phyloP scores from a whole-genome alignment of 2,113 vertebrate species.

The Hucho hucho region DNA sequence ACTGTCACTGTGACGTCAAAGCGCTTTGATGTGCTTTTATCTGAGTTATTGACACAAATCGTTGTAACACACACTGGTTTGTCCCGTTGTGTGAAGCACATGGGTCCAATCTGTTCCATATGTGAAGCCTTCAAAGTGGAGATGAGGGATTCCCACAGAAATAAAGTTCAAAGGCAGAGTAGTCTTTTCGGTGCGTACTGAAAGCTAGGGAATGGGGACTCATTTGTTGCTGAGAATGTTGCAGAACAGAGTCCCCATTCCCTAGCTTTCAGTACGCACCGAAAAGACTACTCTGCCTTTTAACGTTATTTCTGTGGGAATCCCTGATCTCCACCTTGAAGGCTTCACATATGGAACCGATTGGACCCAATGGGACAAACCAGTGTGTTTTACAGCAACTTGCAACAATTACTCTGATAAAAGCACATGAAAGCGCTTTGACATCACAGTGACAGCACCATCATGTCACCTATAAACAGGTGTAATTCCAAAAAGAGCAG shows the following conservation, averaged over 20 bases:
- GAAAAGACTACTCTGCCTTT: too few species aligned
- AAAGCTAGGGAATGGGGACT: constrained; percentile 53
- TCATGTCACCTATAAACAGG: constrained; percentile 36
- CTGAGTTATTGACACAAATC: constrained; percentile 63
- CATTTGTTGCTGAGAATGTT: constrained; percentile 63
- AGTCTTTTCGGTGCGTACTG: too few species aligned
- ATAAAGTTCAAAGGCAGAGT: too few species aligned
- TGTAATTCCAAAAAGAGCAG: too few species aligned
- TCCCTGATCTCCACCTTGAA: constrained; percentile 61
- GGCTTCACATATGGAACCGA: constrained; percentile 68
- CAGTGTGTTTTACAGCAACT: constrained; percentile 61
- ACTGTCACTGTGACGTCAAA: constrained; percentile 30
- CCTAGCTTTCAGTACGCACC: not conserved
- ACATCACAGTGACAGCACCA: constrained; percentile 31
- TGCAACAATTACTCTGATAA: constrained; percentile 65
- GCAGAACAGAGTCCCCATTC: constrained; percentile 51
- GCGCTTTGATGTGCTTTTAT: constrained; percentile 66
- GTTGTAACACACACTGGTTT: constrained; percentile 58
- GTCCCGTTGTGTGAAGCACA: constrained; percentile 42
- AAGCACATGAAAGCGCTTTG: constrained; percentile 58
- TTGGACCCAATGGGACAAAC: constrained; percentile 64
- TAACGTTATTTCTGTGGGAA: constrained; percentile 35
- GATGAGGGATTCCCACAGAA: constrained; percentile 55
- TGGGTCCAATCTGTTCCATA: constrained; percentile 67
- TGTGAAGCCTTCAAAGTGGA: constrained; percentile 63